Evolutionary conservation across 2,113 vertebrate genomes (phyloP).

Genomic region (Archocentrus centrarchus): DNA sequence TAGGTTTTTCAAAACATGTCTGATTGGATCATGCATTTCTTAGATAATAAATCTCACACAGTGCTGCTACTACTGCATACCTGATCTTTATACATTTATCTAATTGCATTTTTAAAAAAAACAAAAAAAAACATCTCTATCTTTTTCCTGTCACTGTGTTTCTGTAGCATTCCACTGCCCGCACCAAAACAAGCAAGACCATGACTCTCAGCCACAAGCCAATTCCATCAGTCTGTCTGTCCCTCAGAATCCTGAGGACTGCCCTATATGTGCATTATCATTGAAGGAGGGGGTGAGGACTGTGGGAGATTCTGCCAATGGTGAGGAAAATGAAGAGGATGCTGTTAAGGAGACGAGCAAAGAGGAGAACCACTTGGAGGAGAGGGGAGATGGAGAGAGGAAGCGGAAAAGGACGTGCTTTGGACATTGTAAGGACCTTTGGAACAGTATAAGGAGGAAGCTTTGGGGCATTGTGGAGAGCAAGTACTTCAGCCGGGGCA

Average conservation of each 20-base stretch:
- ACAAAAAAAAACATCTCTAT: neutral
- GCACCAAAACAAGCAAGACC: conserved; percentile 84
- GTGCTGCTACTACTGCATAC: neutral
- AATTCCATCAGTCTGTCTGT: conserved; percentile 87
- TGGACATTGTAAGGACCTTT: conserved; percentile 43
- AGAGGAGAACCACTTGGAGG: conserved; percentile 76
- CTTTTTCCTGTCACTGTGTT: neutral
- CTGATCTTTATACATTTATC: neutral
- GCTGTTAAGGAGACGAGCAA: conserved; percentile 72
- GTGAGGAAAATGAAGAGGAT: conserved; percentile 61
- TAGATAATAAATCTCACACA: neutral
- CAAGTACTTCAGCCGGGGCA: conserved; percentile 98
- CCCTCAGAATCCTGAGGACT: conserved; percentile 84
- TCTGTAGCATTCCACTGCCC: conserved; percentile 83
- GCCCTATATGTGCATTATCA: conserved; percentile 82
- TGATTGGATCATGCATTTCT: neutral
- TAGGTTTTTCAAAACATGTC: neutral
- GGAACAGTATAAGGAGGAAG: conserved; percentile 85
- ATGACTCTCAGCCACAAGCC: conserved; percentile 69
- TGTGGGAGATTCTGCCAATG: conserved; percentile 12
- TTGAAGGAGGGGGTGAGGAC: conserved; percentile 68
- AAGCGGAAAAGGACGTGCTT: conserved; percentile 68
- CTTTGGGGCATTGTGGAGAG: conserved; percentile 97
- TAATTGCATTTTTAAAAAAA: neutral
- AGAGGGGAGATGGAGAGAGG: conserved; percentile 47